Evolutionary conservation across 1,140 invertebrate genomes (phyloP).

Genomic region (Meteorus sp.): DNA sequence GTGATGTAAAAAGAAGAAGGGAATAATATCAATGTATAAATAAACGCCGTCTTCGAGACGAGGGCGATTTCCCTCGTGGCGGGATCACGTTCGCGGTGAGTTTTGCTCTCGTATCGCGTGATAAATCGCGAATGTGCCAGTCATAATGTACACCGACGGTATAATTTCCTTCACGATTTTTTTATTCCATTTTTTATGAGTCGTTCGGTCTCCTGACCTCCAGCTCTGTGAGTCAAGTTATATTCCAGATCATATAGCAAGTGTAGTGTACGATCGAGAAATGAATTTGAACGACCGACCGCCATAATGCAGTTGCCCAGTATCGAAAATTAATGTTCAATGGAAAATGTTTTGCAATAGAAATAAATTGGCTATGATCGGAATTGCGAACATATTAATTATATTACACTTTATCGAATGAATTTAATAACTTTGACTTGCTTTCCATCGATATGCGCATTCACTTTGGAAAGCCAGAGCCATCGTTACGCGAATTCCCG

Average conservation of each 20-base stretch:
- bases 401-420: background rate
- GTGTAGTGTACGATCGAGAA: conserved; percentile 10
- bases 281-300: conserved; percentile 1
- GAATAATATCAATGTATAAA: background rate
- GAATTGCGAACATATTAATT: too few relatives aligned
- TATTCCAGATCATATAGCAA: conserved; percentile 9
- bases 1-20: conserved; percentile 8
- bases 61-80: conserved; percentile 32
- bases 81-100: conserved; percentile 19
- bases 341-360: background rate
- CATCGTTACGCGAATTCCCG: conserved; percentile 30
- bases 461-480: conserved; percentile 21
- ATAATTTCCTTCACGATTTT: conserved; percentile 32
- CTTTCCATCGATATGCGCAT: conserved; percentile 4
- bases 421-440: conserved; percentile 2
- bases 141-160: conserved; percentile 32
- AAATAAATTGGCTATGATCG: too few relatives aligned
- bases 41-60: conserved; percentile 7
- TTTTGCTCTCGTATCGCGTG: conserved; percentile 29
- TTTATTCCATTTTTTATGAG: conserved; percentile 27
- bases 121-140: conserved; percentile 32
- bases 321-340: background rate
- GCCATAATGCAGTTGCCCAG: too few relatives aligned
- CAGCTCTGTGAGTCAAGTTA: conserved; percentile 11
- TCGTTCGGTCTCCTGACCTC: conserved; percentile 11